Percentiles rank a stretch among this genome's conserved stretches.
Conservation (phyloP, 2,113 vertebrate species). For the Leucosticte australis region DNA sequence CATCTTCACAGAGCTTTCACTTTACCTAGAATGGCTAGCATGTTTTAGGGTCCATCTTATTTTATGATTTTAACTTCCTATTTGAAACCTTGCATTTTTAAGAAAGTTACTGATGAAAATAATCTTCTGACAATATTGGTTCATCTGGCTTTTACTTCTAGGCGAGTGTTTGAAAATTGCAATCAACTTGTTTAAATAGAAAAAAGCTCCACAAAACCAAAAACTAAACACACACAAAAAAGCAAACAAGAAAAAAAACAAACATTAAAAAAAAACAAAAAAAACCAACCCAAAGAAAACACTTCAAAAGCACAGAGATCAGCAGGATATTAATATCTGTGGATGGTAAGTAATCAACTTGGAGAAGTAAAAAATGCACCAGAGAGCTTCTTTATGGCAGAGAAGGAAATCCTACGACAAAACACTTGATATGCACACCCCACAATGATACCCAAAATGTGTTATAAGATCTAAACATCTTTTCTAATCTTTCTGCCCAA, state of each 20-base stretch:
- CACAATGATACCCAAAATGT: neutral
- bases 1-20: neutral
- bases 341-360: conserved; percentile 7
- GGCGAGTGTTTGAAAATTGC: neutral
- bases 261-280: neutral
- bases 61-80: neutral
- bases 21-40: neutral
- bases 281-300: neutral
- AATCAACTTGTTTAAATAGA: neutral
- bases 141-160: neutral
- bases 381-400: neutral
- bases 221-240: neutral
- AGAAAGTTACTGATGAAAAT: neutral
- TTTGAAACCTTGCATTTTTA: neutral
- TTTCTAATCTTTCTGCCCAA: conserved; percentile 21
- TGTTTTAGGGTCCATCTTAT: neutral
- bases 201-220: neutral
- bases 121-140: neutral
- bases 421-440: neutral
- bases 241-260: neutral
- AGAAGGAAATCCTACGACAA: neutral
- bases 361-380: neutral
- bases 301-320: neutral
- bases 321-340: conserved; percentile 3
- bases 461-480: neutral